Evolutionary conservation across 35 echinoderm and acorn worm species (phyloP).

Genomic region (Heliocidaris erythrogramma): DNA sequence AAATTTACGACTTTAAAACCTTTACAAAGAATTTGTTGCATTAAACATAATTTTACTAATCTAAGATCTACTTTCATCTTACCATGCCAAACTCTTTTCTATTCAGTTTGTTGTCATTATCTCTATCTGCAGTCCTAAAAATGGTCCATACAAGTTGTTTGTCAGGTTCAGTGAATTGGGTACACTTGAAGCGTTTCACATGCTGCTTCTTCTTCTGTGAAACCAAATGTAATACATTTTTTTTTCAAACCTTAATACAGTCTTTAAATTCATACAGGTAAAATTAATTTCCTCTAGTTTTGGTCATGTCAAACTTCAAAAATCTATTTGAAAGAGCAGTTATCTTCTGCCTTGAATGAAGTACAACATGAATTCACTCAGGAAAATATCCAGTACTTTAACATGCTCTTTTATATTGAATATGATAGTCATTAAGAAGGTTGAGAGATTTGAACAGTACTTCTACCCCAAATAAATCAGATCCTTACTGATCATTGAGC

Average conservation of each 20-base stretch:
- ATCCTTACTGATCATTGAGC: too few relatives aligned
- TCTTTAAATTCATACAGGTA: background rate
- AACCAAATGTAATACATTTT: background rate
- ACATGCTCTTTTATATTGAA: background rate
- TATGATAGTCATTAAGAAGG: too few relatives aligned
- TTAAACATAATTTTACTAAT: background rate
- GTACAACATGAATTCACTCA: too few relatives aligned
- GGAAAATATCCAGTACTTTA: background rate
- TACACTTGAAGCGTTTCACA: constrained; percentile 5
- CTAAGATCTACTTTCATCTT: background rate
- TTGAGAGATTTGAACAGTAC: too few relatives aligned
- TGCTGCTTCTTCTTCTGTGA: constrained; percentile 16
- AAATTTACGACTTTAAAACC: background rate
- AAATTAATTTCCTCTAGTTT: too few relatives aligned
- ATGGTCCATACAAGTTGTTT: constrained; percentile 67
- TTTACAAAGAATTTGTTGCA: background rate
- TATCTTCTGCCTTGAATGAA: too few relatives aligned
- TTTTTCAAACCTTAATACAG: background rate
- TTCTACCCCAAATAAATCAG: too few relatives aligned
- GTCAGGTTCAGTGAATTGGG: constrained; percentile 71
- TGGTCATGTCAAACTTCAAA: too few relatives aligned
- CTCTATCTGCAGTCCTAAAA: constrained; percentile 73
- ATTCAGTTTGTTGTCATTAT: constrained; percentile 68
- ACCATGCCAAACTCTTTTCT: constrained; percentile 72
- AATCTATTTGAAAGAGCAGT: too few relatives aligned